phyloP scores from a whole-genome alignment of 2,888 invertebrate species.

The Cerceris rybyensis region DNA sequence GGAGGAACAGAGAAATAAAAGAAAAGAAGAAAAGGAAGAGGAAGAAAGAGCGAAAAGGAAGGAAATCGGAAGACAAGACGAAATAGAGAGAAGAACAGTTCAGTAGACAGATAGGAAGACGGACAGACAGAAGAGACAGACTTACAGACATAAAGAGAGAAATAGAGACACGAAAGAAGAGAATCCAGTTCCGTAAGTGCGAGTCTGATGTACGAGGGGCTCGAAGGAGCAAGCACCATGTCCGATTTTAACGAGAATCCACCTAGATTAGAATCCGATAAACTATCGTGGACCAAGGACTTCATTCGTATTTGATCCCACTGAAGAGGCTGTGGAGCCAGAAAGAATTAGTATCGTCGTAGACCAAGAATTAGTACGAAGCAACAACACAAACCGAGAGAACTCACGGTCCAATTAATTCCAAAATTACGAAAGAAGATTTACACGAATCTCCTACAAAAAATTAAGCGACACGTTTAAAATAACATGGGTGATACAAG shows the following conservation, averaged over 20 bases:
- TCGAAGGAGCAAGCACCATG: slow-evolving; percentile 44
- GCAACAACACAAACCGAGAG: too few relatives aligned
- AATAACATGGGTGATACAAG: too few relatives aligned
- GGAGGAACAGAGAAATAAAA: not conserved
- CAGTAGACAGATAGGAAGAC: too few relatives aligned
- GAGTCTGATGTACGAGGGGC: slow-evolving; percentile 60
- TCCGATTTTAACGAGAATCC: slow-evolving; percentile 67
- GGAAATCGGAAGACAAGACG: not conserved
- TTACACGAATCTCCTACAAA: too few relatives aligned
- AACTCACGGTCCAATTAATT: too few relatives aligned
- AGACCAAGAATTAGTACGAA: too few relatives aligned
- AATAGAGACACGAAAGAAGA: not conserved
- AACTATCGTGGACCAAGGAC: slow-evolving; percentile 41
- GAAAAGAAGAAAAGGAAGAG: too few relatives aligned
- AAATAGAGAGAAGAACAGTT: too few relatives aligned
- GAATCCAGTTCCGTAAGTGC: slow-evolving; percentile 20
- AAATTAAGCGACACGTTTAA: too few relatives aligned
- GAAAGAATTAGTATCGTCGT: slow-evolving; percentile 17
- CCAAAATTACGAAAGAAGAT: too few relatives aligned
- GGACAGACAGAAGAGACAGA: too few relatives aligned
- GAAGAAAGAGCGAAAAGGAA: not conserved
- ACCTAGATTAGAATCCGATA: slow-evolving; percentile 57
- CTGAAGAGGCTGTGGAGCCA: slow-evolving; percentile 1
- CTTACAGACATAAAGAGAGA: slow-evolving; percentile 1
- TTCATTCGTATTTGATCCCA: slow-evolving; percentile 32